Percentiles rank a stretch among this genome's conserved stretches.
phyloP scores from a whole-genome alignment of 2,113 vertebrate species.

The Scalopus aquaticus region DNA sequence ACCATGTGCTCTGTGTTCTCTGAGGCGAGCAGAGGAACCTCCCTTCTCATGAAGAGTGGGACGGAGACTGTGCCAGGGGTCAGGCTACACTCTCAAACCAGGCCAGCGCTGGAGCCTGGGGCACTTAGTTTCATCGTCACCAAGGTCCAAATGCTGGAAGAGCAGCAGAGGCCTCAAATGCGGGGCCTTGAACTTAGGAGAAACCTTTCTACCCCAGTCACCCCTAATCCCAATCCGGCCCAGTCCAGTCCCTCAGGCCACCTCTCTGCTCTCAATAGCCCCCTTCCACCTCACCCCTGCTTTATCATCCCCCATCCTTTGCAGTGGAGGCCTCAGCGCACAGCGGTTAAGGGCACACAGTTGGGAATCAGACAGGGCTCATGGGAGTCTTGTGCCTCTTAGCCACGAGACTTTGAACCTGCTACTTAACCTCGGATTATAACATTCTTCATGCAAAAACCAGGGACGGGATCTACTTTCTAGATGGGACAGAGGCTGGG shows the following conservation, averaged over 20 bases:
- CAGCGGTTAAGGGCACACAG: accelerated
- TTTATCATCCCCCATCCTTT: too few relatives aligned
- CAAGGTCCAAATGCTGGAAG: too few relatives aligned
- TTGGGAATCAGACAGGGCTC: background rate
- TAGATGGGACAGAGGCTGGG: background rate
- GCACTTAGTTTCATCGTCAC: background rate
- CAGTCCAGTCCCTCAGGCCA: background rate
- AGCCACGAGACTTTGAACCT: background rate
- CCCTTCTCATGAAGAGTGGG: background rate
- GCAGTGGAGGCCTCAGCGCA: background rate
- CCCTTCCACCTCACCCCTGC: background rate
- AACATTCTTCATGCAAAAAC: background rate
- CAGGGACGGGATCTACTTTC: background rate
- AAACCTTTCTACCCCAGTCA: background rate
- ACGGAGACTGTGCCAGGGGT: background rate
- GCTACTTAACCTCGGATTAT: background rate
- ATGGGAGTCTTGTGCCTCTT: accelerated
- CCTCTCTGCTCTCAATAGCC: background rate
- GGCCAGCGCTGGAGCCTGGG: background rate
- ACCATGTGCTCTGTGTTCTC: background rate
- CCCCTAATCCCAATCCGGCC: accelerated
- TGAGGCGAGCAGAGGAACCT: background rate
- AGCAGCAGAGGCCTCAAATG: background rate
- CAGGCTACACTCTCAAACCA: background rate
- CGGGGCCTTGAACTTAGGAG: too few relatives aligned